These are phyloP conservation scores for Amphiprion ocellaris DNA, from an alignment of 2,113 vertebrate species.

Conservation along the genomic window DNA sequence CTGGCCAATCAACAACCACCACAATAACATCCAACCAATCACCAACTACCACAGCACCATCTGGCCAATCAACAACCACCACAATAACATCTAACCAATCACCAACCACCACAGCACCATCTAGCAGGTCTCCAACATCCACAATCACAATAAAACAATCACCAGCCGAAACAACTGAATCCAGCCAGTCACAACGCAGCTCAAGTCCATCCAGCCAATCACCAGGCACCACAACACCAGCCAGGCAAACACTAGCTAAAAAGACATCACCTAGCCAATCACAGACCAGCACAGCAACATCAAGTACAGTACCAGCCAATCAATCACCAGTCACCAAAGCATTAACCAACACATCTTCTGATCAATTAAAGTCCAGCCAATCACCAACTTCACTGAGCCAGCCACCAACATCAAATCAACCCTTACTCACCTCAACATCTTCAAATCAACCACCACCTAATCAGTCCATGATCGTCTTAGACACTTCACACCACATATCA, in stretches of 20 bases:
- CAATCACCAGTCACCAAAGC: not conserved
- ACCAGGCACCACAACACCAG: too few relatives aligned
- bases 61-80: not conserved
- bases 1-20: not conserved
- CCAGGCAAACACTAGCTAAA: too few relatives aligned
- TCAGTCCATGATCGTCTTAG: not conserved
- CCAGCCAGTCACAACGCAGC: not conserved
- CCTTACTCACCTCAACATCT: constrained; percentile 1
- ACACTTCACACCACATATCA: not conserved
- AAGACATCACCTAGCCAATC: too few relatives aligned
- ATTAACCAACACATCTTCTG: not conserved
- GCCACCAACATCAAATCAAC: constrained; percentile 4
- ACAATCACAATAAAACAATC: not conserved
- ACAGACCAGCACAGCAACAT: not conserved
- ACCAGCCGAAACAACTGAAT: not conserved
- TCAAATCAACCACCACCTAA: constrained; percentile 16
- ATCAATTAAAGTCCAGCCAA: constrained; percentile 20
- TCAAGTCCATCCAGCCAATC: not conserved
- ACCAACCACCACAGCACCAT: not conserved
- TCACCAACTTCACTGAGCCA: constrained; percentile 4
- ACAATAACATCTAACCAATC: not conserved
- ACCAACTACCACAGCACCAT: not conserved
- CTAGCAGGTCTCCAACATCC: not conserved
- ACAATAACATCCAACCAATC: not conserved
- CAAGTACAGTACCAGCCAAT: not conserved